Evolutionary conservation across 1,140 invertebrate genomes (phyloP).

Genomic region (Ptiloglossa arizonensis): DNA sequence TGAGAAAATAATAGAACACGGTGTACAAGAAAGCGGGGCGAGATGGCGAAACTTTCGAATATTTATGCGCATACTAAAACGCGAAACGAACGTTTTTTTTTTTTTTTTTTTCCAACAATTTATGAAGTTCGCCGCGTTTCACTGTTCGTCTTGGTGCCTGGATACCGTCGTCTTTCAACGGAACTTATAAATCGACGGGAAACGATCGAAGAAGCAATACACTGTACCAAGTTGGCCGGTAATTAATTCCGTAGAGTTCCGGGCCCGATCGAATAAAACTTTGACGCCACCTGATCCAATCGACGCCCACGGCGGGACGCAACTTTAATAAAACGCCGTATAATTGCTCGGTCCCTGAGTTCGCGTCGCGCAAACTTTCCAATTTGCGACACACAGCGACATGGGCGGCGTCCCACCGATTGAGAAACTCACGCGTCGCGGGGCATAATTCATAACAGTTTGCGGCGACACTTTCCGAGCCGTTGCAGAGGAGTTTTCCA

Average conservation of each 20-base stretch:
- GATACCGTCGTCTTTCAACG: neutral
- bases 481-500: neutral
- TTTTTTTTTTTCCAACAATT: too few species aligned
- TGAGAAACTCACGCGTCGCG: conserved; percentile 24
- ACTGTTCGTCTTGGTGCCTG: neutral
- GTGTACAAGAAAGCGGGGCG: too few species aligned
- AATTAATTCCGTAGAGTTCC: conserved; percentile 18
- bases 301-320: neutral
- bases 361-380: neutral
- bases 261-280: neutral
- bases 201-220: neutral
- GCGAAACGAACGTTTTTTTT: too few species aligned
- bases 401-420: neutral
- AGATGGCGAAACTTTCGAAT: too few species aligned
- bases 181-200: neutral
- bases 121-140: too few species aligned
- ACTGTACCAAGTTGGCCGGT: neutral
- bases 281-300: neutral
- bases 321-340: neutral
- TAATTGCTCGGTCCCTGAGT: neutral
- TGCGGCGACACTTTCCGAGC: neutral
- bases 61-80: too few species aligned
- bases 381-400: conserved; percentile 33
- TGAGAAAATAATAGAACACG: too few species aligned
- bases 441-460: conserved; percentile 44